Conservation (phyloP, 1,140 invertebrate genomes). For the Glomeris maerens region DNA sequence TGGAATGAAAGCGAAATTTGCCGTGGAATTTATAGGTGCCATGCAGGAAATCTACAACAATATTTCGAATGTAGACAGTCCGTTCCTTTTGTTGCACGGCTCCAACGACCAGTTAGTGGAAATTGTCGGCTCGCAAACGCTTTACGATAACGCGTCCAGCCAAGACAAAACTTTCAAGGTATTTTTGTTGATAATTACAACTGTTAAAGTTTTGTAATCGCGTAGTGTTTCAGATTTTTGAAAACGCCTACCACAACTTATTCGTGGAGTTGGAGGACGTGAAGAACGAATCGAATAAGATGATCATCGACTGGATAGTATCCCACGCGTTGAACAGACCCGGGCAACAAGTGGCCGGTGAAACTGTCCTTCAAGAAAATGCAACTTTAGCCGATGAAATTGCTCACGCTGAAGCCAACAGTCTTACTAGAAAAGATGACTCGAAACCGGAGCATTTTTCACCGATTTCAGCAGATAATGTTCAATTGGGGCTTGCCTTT, state of each 20-base stretch:
- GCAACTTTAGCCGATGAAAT: no score
- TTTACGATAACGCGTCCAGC: slow-evolving; percentile 21
- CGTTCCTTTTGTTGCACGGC: slow-evolving; percentile 25
- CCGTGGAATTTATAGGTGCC: slow-evolving; percentile 11
- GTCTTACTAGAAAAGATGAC: no score
- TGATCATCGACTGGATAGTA: slow-evolving; percentile 23
- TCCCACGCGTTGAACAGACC: slow-evolving; percentile 11
- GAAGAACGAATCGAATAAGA: slow-evolving; percentile 16
- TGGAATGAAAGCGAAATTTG: slow-evolving; percentile 23
- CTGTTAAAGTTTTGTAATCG: neutral
- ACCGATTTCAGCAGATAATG: no score
- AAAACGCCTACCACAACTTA: slow-evolving; percentile 23
- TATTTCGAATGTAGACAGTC: slow-evolving; percentile 17
- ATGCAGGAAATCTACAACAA: slow-evolving; percentile 18
- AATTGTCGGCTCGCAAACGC: slow-evolving; percentile 18
- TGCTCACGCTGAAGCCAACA: no score
- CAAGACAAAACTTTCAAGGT: slow-evolving; percentile 27
- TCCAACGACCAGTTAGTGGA: slow-evolving; percentile 21
- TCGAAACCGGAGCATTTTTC: no score
- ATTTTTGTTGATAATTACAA: slow-evolving; percentile 6
- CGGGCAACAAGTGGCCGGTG: no score
- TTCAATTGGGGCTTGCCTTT: no score
- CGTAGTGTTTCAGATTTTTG: slow-evolving; percentile 24
- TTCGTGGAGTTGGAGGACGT: slow-evolving; percentile 21
- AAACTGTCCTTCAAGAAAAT: no score